Evolutionary conservation across 2,888 invertebrate genomes (phyloP).

Genomic region (Apodemia mormo): DNA sequence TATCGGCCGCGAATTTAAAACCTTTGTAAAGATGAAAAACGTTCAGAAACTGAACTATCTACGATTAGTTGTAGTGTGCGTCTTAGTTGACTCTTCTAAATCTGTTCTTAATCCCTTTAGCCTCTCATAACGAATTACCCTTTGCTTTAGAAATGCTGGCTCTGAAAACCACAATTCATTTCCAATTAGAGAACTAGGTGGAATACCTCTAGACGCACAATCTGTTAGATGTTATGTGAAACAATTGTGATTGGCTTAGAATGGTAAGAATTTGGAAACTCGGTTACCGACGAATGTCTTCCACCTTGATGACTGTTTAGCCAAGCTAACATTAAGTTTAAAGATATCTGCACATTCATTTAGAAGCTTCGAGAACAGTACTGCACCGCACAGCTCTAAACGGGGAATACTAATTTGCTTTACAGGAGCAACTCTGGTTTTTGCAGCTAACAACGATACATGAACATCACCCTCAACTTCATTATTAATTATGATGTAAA

Average conservation of each 20-base stretch:
- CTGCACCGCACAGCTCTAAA: conserved; percentile 4
- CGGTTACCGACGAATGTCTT: not conserved
- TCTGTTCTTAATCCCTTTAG: not conserved
- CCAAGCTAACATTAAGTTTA: conserved; percentile 25
- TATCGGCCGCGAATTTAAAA: not conserved
- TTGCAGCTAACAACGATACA: conserved; percentile 26
- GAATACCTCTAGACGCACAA: not conserved
- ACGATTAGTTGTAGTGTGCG: not conserved
- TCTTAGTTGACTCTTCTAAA: not conserved
- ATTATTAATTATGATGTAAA: conserved; percentile 2
- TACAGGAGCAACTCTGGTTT: conserved; percentile 10
- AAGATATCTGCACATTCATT: not conserved
- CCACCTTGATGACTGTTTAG: not conserved
- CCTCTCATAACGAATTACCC: not conserved
- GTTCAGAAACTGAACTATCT: not conserved
- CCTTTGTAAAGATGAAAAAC: not conserved
- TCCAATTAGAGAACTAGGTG: not conserved
- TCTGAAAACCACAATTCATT: not conserved
- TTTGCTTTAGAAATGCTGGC: not conserved
- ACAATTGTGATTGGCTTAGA: not conserved
- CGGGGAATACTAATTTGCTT: conserved; percentile 11
- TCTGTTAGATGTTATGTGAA: not conserved
- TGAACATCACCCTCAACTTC: conserved; percentile 6
- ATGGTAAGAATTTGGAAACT: conserved; percentile 6
- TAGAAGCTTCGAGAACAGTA: conserved; percentile 4